Conservation (phyloP, 2,113 vertebrate species). For the Motacilla tschutschensis region DNA sequence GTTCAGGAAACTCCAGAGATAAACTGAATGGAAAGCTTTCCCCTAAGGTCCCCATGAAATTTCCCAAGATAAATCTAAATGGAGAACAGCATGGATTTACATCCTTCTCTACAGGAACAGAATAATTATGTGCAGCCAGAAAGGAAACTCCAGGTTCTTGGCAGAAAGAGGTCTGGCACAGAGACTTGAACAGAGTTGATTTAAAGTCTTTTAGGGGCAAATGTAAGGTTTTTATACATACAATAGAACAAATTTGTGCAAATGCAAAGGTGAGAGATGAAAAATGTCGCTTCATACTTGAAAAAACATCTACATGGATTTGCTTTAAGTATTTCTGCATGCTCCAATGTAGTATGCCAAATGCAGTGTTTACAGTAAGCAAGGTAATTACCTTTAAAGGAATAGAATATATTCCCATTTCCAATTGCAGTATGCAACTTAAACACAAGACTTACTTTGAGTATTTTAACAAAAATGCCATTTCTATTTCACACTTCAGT, state of each 20-base stretch:
- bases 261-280: not conserved
- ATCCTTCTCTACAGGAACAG: slow-evolving; percentile 45
- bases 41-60: slow-evolving; percentile 33
- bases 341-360: not conserved
- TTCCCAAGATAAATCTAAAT: slow-evolving; percentile 45
- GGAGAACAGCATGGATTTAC: slow-evolving; percentile 40
- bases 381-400: not conserved
- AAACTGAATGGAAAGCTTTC: slow-evolving; percentile 56
- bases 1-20: slow-evolving; percentile 38
- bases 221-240: not conserved
- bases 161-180: not conserved
- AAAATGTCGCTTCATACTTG: not conserved
- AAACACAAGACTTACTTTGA: not conserved
- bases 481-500: not conserved
- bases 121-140: slow-evolving; percentile 50
- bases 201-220: not conserved
- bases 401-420: not conserved
- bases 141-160: slow-evolving; percentile 47
- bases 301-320: not conserved
- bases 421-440: not conserved
- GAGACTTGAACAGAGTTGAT: slow-evolving; percentile 8
- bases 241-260: not conserved
- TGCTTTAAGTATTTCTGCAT: not conserved
- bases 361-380: not conserved
- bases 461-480: not conserved